These are phyloP conservation scores for Cosmia pyralina DNA, from an alignment of 2,888 invertebrate species.

Conservation along the genomic window DNA sequence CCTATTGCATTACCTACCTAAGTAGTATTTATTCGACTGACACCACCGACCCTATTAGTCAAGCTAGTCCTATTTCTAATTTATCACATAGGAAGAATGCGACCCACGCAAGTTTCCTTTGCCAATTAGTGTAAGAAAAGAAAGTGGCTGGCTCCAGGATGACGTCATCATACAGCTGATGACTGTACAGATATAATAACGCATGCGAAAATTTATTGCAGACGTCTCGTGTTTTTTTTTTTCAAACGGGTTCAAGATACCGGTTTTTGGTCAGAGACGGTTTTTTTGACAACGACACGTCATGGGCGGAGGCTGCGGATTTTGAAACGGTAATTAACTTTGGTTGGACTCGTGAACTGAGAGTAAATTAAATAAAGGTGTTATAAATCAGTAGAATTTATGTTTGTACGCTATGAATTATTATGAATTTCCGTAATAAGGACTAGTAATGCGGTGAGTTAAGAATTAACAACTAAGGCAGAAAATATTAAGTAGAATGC, in stretches of 20 bases:
- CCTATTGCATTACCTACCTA: not conserved
- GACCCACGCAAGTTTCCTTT: slow-evolving; percentile 36
- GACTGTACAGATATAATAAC: slow-evolving; percentile 58
- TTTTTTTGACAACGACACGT: slow-evolving; percentile 46
- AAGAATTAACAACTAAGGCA: not conserved
- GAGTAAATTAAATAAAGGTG: slow-evolving; percentile 4
- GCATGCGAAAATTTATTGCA: slow-evolving; percentile 54
- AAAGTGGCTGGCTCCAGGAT: slow-evolving; percentile 57
- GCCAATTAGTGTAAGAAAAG: slow-evolving; percentile 59
- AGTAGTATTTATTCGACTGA: not conserved
- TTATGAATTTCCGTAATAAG: too few relatives aligned
- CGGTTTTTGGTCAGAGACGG: slow-evolving; percentile 46
- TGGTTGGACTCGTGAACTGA: slow-evolving; percentile 6
- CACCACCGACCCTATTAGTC: not conserved
- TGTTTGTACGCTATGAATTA: not conserved
- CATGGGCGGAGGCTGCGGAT: slow-evolving; percentile 41
- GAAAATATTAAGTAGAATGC: not conserved
- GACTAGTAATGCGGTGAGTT: not conserved
- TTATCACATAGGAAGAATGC: slow-evolving; percentile 27
- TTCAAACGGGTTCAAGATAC: slow-evolving; percentile 46
- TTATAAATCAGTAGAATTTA: not conserved
- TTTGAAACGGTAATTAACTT: slow-evolving; percentile 56
- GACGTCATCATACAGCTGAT: slow-evolving; percentile 63
- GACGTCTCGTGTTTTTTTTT: slow-evolving; percentile 48
- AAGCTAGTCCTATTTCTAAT: slow-evolving; percentile 21